Percentiles rank a stretch among this genome's conserved stretches.
Evolutionary conservation across 2,888 invertebrate species (phyloP).

Genomic region (Hirtodrosophila duncani): DNA sequence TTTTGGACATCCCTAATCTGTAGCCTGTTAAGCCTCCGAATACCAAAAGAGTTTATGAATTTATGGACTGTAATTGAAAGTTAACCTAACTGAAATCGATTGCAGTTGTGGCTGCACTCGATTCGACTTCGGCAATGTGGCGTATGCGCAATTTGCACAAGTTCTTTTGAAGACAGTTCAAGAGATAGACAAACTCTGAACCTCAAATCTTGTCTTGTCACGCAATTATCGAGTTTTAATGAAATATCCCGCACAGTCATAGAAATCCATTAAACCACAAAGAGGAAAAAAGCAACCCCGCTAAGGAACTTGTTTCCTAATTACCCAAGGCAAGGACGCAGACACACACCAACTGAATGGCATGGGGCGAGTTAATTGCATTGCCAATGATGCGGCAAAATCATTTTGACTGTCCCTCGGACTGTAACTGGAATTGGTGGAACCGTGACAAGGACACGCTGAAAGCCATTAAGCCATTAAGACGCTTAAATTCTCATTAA

Average conservation of each 20-base stretch:
- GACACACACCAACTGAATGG: conserved; percentile 16
- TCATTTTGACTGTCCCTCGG: conserved; percentile 43
- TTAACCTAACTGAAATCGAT: too few species aligned
- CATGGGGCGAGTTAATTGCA: conserved; percentile 56
- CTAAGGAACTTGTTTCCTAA: conserved; percentile 36
- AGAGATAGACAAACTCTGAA: conserved; percentile 8
- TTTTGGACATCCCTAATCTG: too few species aligned
- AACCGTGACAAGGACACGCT: conserved; percentile 4
- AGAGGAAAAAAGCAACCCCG: conserved; percentile 8
- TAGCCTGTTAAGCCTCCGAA: too few species aligned
- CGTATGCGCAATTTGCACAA: too few species aligned
- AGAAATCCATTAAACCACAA: conserved; percentile 48
- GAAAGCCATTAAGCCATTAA: conserved; percentile 61
- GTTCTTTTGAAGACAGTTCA: conserved; percentile 10
- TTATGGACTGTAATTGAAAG: too few species aligned
- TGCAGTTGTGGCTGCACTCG: too few species aligned
- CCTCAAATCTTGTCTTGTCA: conserved; percentile 57
- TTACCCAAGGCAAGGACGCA: conserved; percentile 49
- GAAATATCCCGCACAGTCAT: conserved; percentile 64
- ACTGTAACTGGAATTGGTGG: too few species aligned
- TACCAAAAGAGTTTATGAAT: too few species aligned
- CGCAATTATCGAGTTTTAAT: conserved; percentile 70
- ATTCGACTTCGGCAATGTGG: too few species aligned
- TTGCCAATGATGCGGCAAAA: conserved; percentile 66
- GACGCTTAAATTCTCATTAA: conserved; percentile 57